Evolutionary conservation across 1,140 invertebrate genomes (phyloP), one percentile per base, ranked within the genome.

Genomic region (Ladona fulva): DNA sequence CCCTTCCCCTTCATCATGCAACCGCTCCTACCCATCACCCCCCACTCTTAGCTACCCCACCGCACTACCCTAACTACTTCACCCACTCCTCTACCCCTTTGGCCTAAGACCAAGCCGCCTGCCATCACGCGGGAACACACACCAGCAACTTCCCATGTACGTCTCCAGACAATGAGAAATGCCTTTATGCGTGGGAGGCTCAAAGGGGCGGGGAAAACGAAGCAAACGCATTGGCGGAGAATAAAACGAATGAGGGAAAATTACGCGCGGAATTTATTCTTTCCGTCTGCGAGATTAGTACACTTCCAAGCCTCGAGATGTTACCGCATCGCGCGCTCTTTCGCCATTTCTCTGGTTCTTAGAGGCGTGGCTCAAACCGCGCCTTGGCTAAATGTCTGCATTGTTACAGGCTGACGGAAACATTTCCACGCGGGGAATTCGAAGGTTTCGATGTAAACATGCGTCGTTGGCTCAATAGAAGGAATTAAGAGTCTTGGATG

Each of bases 91-190:
- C 44, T 12, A 19, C n/a, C 12, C 52, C 52, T 22, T 22, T 66
- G 52, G 52, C 14, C 52, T 3, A 16, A 22, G 52, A 66, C 52
- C 52, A 66, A 66, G 52, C 52, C 52, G 52, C 52, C 52, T 66
- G 14, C 52, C 52, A 19, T 16, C 52, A 66, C 52, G 52, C 1
- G 52, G n/a, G 52, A 22, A 66, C 52, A 52, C 44, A 19, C 44
- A 19, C 52, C 52, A 66, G n/a, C 52, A 66, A 16, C 52, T 66
- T 66, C 52, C 52, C 52, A 66, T 66, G 52, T 52, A 52, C 44
- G 44, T 66, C 52, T 66, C 52, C 52, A 22, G 52, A 66, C 52
- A 66, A 66, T 66, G 52, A 66, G 52, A 66, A 66, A 66, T 66
- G 52, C 52, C 52, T 66, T 66, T 3, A 19, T 66, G n/a, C 52